Conservation (phyloP, 1,140 invertebrate genomes). For the Meloidogyne exigua region DNA sequence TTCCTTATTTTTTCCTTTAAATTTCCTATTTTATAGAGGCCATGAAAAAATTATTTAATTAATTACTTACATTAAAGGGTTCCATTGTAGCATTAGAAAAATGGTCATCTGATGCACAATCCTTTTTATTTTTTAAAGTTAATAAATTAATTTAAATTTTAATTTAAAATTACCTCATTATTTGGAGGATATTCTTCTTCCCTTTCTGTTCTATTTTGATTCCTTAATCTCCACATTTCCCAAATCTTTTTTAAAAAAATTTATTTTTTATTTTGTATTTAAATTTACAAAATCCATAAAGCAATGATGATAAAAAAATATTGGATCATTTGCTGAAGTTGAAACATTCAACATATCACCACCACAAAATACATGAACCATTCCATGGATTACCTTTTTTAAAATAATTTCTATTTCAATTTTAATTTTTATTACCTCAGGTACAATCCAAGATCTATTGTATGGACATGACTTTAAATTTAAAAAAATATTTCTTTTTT, state of each 20-base stretch:
- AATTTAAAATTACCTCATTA: slow-evolving; percentile 37
- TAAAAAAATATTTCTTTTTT: background rate
- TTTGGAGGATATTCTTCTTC: slow-evolving; percentile 48
- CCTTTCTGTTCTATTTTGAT: slow-evolving; percentile 38
- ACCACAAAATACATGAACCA: slow-evolving; percentile 46
- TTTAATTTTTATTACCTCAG: background rate
- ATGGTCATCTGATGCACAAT: slow-evolving; percentile 46
- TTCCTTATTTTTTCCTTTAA: too few relatives aligned
- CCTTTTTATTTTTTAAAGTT: too few relatives aligned
- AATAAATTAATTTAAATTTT: slow-evolving; percentile 41
- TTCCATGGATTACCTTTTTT: background rate
- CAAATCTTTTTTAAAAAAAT: slow-evolving; percentile 62
- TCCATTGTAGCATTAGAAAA: slow-evolving; percentile 53
- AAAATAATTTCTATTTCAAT: background rate
- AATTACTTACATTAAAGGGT: slow-evolving; percentile 30
- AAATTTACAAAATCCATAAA: slow-evolving; percentile 64
- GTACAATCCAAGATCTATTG: background rate
- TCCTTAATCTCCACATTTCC: slow-evolving; percentile 32
- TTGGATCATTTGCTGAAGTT: slow-evolving; percentile 49
- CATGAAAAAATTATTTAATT: too few relatives aligned
- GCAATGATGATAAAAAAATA: slow-evolving; percentile 53
- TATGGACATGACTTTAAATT: background rate
- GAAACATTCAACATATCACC: slow-evolving; percentile 57
- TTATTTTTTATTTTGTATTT: slow-evolving; percentile 37
- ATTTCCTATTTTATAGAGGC: too few relatives aligned